Evolutionary conservation across 2,797 vertebrate genomes (phyloP), one percentile per base, ranked within the genome.

Genomic region (Xyrichtys novacula): DNA sequence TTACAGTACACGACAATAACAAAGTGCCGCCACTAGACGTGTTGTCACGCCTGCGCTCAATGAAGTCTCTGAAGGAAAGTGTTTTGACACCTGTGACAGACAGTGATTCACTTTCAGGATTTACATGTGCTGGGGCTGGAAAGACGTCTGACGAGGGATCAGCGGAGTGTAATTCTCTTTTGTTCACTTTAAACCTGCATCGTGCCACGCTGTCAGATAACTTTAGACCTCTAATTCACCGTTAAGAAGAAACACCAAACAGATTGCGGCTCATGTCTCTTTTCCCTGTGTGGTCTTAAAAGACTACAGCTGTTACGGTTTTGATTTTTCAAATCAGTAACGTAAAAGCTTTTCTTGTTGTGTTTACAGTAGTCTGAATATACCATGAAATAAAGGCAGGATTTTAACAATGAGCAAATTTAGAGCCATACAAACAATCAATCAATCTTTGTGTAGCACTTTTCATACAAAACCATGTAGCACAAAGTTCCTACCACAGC

Each of bases 71-170:
- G 49, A 71, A 83, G 81, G 71, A 65, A 59, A 53, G 19, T 53
- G 43, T 77, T 81, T 76, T 87, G 81, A 88, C 81, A 86, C 75
- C 67, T 78, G 16, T 81, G 84, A 88, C 78, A 86, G 80, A 81
- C 63, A 43, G 31, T 26, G 66, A 72, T 74, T 88, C 58, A 77
- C 79, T 77, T 74, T 47, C 46, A 78, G 81, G 83, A 85, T 89
- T 90, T 89, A 80, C 84, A 80, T 84, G 61, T 32, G 31, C 74
- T 6, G 32, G 22, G 36, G 40, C 49, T 73, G 62, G 75, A 68
- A 82, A 75, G 65, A 80, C 49, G 26, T 58, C 64, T 71, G 74
- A 80, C 52, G 65, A 74, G 66, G 16, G 55, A 78, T 59, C 67
- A 40, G 71, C 52, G 46, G 70, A 70, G 61, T 67, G 63, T 75